phyloP scores from a whole-genome alignment of 2,113 vertebrate species.

The Sphaerodactylus townsendi region DNA sequence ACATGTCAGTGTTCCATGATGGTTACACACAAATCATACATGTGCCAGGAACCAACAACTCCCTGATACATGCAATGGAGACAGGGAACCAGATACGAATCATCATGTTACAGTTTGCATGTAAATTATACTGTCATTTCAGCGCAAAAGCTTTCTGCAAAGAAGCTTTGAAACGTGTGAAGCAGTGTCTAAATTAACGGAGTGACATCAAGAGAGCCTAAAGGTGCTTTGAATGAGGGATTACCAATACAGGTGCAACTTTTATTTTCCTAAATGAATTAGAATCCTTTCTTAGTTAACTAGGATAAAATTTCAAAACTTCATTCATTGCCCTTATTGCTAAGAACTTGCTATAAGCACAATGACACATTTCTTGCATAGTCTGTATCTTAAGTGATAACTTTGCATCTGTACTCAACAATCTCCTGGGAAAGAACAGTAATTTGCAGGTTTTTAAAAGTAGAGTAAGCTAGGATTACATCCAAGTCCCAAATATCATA shows the following conservation, averaged over 20 bases:
- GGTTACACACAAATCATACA: background rate
- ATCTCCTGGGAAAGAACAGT: background rate
- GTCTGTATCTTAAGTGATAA: background rate
- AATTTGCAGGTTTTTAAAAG: background rate
- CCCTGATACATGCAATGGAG: background rate
- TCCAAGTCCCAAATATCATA: background rate
- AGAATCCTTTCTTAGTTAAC: fast-evolving
- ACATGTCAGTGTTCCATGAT: background rate
- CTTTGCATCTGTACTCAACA: fast-evolving
- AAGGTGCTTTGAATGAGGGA: background rate
- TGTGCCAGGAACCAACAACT: background rate
- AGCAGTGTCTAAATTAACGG: background rate
- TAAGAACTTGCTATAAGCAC: background rate
- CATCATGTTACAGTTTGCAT: background rate
- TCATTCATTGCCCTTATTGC: background rate
- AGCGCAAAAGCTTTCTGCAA: background rate
- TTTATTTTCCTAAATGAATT: fast-evolving
- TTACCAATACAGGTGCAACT: fast-evolving
- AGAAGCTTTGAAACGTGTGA: background rate
- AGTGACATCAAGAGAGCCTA: background rate
- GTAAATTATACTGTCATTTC: background rate
- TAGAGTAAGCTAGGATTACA: background rate
- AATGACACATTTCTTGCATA: background rate
- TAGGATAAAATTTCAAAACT: background rate
- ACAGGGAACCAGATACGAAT: background rate